Evolutionary conservation across 1,140 invertebrate species (phyloP).

Genomic region (Calliopsis andreniformis): DNA sequence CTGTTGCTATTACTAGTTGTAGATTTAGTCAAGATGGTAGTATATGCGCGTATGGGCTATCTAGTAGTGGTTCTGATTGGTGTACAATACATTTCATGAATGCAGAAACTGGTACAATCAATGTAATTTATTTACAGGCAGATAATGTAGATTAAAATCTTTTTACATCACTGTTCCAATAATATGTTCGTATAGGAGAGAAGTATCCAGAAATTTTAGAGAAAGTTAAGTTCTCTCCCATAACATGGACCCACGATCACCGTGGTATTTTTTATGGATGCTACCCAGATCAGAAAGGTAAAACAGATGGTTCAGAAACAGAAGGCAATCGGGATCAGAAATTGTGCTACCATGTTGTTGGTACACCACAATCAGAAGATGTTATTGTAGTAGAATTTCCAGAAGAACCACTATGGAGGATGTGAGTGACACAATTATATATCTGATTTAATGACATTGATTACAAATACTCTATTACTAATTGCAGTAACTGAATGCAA

Average conservation of each 20-base stretch:
- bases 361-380: constrained; percentile 94
- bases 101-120: constrained; percentile 86
- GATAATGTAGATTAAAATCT: not conserved
- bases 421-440: constrained; percentile 84
- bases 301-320: constrained; percentile 95
- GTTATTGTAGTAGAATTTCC: constrained; percentile 94
- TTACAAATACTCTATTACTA: not conserved
- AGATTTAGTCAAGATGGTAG: constrained; percentile 95
- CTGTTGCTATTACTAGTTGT: constrained; percentile 89
- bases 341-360: constrained; percentile 94
- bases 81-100: constrained; percentile 93
- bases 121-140: constrained; percentile 21
- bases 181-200: constrained; percentile 82
- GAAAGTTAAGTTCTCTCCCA: constrained; percentile 94
- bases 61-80: constrained; percentile 97
- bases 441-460: constrained; percentile 2
- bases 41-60: constrained; percentile 95
- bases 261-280: constrained; percentile 96
- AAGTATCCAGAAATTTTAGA: constrained; percentile 94
- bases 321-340: constrained; percentile 94
- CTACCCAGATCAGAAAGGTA: constrained; percentile 90
- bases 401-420: constrained; percentile 95
- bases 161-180: constrained; percentile 25
- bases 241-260: constrained; percentile 98
- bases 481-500: not conserved